These are phyloP conservation scores for Patagioenas fasciata DNA, from an alignment of 2,113 vertebrate species.

Conservation along the genomic window DNA sequence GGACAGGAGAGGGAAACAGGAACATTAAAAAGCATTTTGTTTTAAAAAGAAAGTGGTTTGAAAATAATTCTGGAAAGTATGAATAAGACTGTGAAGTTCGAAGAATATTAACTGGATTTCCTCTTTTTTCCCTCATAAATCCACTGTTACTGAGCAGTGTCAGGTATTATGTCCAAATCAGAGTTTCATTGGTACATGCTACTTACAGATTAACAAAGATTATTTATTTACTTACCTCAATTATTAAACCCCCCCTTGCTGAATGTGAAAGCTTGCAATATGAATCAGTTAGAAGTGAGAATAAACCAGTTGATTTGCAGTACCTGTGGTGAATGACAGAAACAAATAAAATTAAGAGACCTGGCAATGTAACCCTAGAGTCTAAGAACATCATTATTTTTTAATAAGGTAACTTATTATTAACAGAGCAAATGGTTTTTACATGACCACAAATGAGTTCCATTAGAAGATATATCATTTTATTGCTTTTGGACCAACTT, in stretches of 20 bases:
- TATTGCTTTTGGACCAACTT: neutral
- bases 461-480: neutral
- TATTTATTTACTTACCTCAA: neutral
- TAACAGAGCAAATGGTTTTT: neutral
- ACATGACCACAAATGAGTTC: neutral
- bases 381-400: neutral
- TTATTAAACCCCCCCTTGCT: neutral
- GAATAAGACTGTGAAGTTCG: neutral
- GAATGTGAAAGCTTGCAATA: neutral
- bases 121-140: neutral
- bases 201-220: neutral
- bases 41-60: neutral
- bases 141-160: neutral
- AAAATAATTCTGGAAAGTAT: neutral
- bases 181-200: neutral
- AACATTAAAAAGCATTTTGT: neutral
- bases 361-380: rapidly evolving
- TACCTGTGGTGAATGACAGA: neutral
- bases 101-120: neutral
- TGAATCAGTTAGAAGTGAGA: neutral
- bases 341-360: neutral
- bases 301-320: neutral
- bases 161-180: neutral
- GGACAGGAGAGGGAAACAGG: neutral
- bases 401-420: neutral